These are phyloP conservation scores for Dasysyrphus tricinctus DNA, from an alignment of 2,888 invertebrate genomes.

Conservation along the genomic window DNA sequence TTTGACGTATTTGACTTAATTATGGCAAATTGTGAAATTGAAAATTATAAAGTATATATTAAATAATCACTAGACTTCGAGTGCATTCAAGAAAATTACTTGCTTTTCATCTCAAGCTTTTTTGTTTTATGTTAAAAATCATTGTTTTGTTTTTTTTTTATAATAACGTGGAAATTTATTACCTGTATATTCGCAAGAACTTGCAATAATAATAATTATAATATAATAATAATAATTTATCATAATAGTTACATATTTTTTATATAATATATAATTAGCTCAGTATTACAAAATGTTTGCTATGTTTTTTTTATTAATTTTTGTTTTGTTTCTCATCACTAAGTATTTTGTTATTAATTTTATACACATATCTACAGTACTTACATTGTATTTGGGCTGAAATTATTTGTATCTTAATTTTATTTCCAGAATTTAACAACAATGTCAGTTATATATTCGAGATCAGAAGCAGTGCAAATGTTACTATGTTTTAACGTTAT, in stretches of 20 bases:
- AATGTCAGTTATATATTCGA: conserved; percentile 57
- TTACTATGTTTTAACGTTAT: conserved; percentile 34
- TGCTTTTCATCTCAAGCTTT: conserved; percentile 35
- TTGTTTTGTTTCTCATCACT: conserved; percentile 43
- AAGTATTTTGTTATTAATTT: conserved; percentile 59
- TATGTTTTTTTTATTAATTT: conserved; percentile 41
- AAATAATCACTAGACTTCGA: conserved; percentile 45
- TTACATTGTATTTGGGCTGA: conserved; percentile 62
- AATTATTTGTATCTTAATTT: conserved; percentile 47
- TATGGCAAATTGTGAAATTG: conserved; percentile 54
- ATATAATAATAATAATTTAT: conserved; percentile 36
- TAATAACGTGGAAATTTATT: conserved; percentile 62
- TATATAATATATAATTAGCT: conserved; percentile 53
- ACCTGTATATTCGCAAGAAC: conserved; percentile 72
- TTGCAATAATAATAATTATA: conserved; percentile 61
- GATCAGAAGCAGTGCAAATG: conserved; percentile 65
- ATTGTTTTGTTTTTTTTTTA: conserved; percentile 40
- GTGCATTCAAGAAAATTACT: conserved; percentile 54
- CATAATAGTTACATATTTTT: conserved; percentile 30
- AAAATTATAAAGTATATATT: conserved; percentile 44
- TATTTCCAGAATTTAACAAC: conserved; percentile 52
- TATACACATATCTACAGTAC: conserved; percentile 75
- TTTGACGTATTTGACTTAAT: conserved; percentile 49
- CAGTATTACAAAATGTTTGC: conserved; percentile 73
- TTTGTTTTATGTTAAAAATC: conserved; percentile 37